Percentiles rank a stretch among this genome's conserved stretches.
Evolutionary conservation across 2,888 invertebrate species (phyloP).

Genomic region (Sympetrum striolatum): DNA sequence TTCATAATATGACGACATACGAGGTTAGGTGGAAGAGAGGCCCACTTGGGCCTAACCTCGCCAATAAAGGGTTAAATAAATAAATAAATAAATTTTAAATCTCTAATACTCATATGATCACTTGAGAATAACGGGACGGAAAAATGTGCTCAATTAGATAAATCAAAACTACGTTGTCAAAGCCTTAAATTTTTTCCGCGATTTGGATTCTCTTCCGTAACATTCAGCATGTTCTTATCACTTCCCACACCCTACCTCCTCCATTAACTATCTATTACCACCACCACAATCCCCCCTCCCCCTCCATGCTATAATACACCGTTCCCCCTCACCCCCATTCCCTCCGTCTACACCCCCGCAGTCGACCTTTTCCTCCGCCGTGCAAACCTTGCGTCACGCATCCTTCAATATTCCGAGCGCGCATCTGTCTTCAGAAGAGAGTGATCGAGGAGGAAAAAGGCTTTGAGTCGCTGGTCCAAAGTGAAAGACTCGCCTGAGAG

Average conservation of each 20-base stretch:
- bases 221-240: too few species aligned
- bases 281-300: neutral
- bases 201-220: too few species aligned
- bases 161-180: too few species aligned
- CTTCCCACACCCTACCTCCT: neutral
- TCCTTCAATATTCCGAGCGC: constrained; percentile 37
- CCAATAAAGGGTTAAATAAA: too few species aligned
- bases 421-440: constrained; percentile 38
- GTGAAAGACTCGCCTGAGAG: constrained; percentile 27
- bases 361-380: neutral
- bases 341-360: neutral
- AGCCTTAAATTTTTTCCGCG: too few species aligned
- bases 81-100: too few species aligned
- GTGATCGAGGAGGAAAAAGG: neutral
- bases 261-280: neutral
- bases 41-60: too few species aligned
- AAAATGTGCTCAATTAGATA: neutral
- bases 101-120: too few species aligned
- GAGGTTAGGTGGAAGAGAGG: too few species aligned
- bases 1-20: too few species aligned
- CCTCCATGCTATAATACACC: neutral
- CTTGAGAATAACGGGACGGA: too few species aligned
- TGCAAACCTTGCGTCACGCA: constrained; percentile 19
- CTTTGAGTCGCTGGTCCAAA: neutral
- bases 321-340: neutral